Base-by-base conservation (phyloP, 1,140 invertebrate genomes). In the Steinernema khuongi region DNA sequence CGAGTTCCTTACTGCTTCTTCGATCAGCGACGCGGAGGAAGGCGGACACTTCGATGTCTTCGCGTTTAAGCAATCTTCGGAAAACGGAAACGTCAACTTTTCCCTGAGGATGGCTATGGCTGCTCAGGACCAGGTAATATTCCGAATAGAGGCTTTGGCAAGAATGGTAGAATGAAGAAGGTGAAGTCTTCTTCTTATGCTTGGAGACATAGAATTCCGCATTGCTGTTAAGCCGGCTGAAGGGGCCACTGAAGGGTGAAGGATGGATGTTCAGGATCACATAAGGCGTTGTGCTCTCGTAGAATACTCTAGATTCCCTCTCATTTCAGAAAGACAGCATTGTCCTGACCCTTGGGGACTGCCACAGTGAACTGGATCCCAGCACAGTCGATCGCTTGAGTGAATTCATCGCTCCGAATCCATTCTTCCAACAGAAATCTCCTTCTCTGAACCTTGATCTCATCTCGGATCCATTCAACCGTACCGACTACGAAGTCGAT, bases 341-440 rank as follows among this genome's bases (percentile, higher is more conserved):
- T 14, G 26, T 22, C 2, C 19, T 60, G 50, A 14, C 11, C 28
- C 36, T 77, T 2, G 76, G 76, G 7, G 70, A 79, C 4, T 79
- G 77, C 28, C 32, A 31, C 1, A 66, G 44, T 0, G 76, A 77
- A 66, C 60, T 77, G 22, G 76, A 77, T 33, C 44, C 72, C 4
- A 75, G 73, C 1, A 67, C 76, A 7, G 30, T 72, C 28, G 76
- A 77, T 30, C 76, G 76, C 7, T 44, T 77, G 4, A 68, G 66
- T 0, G 30, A 77, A 36, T 32, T 77, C 1, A 36, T 77, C 4
- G 44, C 32, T 18, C 67, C 77, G 14, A 68, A n/a, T 29, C 74
- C 76, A 4, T 74, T 76, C 68, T 77, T 77, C 33, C 70, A 14
- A 14, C 14, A 7, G 14, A 60, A 60, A 22, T n/a, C n/a, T n/a